Conservation (phyloP, 2,113 vertebrate species). For the Dipodomys merriami region DNA sequence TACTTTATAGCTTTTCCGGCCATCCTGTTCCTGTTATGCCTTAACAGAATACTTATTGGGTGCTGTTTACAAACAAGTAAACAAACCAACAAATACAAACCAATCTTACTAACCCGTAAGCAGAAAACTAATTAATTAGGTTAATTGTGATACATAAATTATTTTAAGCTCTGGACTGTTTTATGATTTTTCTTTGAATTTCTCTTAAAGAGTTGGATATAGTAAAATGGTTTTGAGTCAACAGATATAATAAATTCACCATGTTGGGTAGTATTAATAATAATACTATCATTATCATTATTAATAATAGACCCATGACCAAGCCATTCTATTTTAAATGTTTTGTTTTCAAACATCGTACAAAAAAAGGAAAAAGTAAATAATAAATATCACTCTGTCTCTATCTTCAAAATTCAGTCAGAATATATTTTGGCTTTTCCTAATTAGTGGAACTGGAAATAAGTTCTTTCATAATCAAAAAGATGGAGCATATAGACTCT, state of each 20-base stretch:
- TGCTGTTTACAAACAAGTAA: background rate
- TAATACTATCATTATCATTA: background rate
- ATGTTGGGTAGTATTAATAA: background rate
- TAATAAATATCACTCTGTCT: background rate
- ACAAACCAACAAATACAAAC: background rate
- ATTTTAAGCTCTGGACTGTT: background rate
- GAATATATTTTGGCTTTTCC: background rate
- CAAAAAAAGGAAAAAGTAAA: background rate
- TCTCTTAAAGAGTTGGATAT: background rate
- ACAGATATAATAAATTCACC: background rate
- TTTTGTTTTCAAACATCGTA: background rate
- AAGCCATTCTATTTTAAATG: background rate
- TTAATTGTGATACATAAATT: background rate
- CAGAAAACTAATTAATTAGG: background rate
- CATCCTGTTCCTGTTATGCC: background rate
- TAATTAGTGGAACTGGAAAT: background rate
- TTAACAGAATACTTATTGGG: background rate
- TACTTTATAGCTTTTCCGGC: background rate
- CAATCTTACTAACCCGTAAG: background rate
- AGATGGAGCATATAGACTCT: background rate
- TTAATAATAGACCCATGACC: background rate
- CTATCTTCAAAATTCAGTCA: background rate
- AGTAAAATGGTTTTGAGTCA: slow-evolving; percentile 9
- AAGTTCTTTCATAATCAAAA: background rate
- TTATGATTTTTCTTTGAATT: slow-evolving; percentile 30